Conservation (phyloP, 2,113 vertebrate species). For the Sus scrofa region DNA sequence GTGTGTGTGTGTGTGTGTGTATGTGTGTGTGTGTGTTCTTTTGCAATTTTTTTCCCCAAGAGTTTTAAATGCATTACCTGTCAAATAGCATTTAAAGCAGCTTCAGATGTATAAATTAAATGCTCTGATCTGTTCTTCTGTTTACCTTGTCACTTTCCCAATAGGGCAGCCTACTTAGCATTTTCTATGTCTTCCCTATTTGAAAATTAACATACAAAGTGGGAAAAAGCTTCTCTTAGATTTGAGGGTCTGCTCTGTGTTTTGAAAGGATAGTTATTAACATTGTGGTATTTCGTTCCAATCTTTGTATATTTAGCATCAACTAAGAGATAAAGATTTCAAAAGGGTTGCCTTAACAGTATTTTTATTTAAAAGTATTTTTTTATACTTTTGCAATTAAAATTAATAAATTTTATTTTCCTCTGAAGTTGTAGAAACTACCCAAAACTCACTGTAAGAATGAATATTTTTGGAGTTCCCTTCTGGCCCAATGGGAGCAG, state of each 20-base stretch:
- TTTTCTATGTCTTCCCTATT: background rate
- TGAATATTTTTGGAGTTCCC: too few relatives aligned
- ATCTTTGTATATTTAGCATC: background rate
- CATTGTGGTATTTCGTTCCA: background rate
- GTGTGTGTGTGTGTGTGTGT: too few relatives aligned
- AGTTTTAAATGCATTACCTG: constrained; percentile 47
- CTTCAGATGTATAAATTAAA: constrained; percentile 60
- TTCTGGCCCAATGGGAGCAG: too few relatives aligned
- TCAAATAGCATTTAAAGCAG: constrained; percentile 41
- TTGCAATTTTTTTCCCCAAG: background rate
- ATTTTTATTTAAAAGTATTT: constrained; percentile 29
- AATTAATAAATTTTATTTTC: constrained; percentile 40
- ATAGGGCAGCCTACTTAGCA: constrained; percentile 18
- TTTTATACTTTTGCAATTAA: constrained; percentile 8
- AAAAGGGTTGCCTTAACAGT: background rate
- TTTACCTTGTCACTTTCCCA: constrained; percentile 56
- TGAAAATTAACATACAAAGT: background rate
- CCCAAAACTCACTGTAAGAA: background rate
- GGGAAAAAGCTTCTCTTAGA: background rate
- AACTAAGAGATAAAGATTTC: background rate
- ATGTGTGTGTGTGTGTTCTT: background rate
- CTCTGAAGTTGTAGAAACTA: background rate
- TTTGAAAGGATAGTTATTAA: background rate
- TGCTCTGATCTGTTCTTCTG: constrained; percentile 16
- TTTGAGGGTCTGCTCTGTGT: background rate